A percentile compares a stretch with the other conserved stretches of the same genome.
Evolutionary conservation across 2,888 invertebrate genomes (phyloP).

Genomic region (Drosophila gaucha): DNA sequence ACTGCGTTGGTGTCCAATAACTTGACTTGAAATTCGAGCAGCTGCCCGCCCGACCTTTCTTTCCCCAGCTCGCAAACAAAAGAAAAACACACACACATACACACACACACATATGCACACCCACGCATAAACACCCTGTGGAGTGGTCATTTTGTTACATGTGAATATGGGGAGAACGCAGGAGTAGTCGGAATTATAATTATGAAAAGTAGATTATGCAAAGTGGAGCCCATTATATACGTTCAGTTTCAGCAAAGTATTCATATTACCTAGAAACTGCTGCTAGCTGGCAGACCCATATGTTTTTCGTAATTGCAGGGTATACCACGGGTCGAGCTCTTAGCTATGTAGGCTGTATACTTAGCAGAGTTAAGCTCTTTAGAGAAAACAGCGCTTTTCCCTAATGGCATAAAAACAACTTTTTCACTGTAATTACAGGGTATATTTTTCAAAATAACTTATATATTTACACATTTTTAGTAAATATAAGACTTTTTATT

Average conservation of each 20-base stretch:
- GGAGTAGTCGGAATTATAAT: background rate
- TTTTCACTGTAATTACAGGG: background rate
- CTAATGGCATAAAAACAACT: too few relatives aligned
- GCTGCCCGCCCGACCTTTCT: background rate
- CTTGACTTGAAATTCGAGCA: slow-evolving; percentile 35
- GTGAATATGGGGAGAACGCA: background rate
- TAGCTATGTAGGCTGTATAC: background rate
- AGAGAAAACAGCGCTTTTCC: background rate
- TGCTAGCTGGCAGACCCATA: too few relatives aligned
- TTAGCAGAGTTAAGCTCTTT: background rate
- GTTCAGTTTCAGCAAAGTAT: background rate
- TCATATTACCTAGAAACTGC: background rate
- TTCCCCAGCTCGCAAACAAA: background rate
- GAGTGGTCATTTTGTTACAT: slow-evolving; percentile 12
- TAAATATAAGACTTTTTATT: too few relatives aligned
- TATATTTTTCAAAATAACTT: too few relatives aligned
- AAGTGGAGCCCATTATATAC: background rate
- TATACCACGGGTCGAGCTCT: too few relatives aligned
- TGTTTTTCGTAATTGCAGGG: background rate
- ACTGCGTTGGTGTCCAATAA: slow-evolving; percentile 38
- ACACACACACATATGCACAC: slow-evolving; percentile 7
- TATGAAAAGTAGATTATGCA: background rate
- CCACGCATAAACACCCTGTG: slow-evolving; percentile 22
- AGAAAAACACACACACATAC: slow-evolving; percentile 4
- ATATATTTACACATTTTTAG: too few relatives aligned